Conservation (phyloP, 2,888 invertebrate species). For the Keiferia lycopersicella region DNA sequence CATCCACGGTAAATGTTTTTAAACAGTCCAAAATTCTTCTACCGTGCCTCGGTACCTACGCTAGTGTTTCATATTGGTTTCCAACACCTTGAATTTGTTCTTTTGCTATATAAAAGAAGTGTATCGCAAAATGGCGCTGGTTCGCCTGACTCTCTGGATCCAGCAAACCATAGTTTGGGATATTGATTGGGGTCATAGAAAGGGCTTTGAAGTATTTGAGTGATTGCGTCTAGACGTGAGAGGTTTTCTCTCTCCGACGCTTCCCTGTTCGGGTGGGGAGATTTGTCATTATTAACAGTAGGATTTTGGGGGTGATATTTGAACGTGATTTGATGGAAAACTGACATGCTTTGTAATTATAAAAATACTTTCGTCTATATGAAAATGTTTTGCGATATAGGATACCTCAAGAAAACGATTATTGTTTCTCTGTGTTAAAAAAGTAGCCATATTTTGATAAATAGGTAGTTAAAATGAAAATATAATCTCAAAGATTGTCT, state of each 20-base stretch:
- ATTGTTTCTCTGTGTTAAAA: no score
- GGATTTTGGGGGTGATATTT: conserved; percentile 1
- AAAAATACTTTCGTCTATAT: no score
- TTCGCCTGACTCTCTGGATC: not conserved
- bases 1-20: no score
- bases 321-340: conserved; percentile 4
- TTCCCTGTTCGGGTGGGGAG: not conserved
- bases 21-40: no score
- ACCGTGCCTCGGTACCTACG: no score
- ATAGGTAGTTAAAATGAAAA: no score
- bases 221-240: conserved; percentile 17
- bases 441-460: no score
- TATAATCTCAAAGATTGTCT: no score
- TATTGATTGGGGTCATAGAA: conserved; percentile 19
- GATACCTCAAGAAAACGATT: no score
- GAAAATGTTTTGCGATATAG: no score
- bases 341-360: not conserved
- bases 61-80: no score
- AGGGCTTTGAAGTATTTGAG: conserved; percentile 1
- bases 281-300: not conserved
- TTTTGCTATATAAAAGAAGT: not conserved
- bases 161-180: conserved; percentile 1
- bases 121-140: not conserved
- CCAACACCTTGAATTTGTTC: no score
- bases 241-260: not conserved